Evolutionary conservation across 37 sponge, comb jelly and placozoan genomes (phyloP).

Genomic region (Lycopodina hypogea): DNA sequence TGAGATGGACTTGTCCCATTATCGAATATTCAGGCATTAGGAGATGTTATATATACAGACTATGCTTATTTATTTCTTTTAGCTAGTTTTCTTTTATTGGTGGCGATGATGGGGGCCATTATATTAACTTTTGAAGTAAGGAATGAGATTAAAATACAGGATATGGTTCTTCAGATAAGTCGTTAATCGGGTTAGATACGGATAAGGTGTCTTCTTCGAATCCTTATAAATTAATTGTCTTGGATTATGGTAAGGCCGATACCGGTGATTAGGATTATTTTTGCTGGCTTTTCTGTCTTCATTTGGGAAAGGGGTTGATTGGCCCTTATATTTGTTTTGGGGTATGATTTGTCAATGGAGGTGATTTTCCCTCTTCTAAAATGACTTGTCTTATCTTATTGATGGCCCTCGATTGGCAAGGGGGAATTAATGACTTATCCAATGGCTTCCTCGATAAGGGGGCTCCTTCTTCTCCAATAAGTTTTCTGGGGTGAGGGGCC

Average conservation of each 20-base stretch:
- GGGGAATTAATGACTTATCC: too few relatives aligned
- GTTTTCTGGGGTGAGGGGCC: too few relatives aligned
- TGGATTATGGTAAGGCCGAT: slow-evolving; percentile 67
- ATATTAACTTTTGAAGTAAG: slow-evolving; percentile 59
- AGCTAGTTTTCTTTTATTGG: slow-evolving; percentile 86
- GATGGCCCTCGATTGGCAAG: too few relatives aligned
- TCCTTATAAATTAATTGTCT: slow-evolving; percentile 64
- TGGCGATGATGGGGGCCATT: slow-evolving; percentile 81
- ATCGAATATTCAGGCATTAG: slow-evolving; percentile 69
- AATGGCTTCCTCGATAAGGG: too few relatives aligned
- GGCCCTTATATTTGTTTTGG: slow-evolving; percentile 62
- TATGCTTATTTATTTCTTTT: slow-evolving; percentile 77
- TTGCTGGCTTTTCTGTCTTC: too few relatives aligned
- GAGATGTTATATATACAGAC: slow-evolving; percentile 69
- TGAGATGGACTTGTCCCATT: slow-evolving; percentile 18
- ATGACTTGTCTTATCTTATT: too few relatives aligned
- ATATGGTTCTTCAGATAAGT: slow-evolving; percentile 64
- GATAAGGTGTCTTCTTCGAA: neutral
- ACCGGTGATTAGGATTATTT: slow-evolving; percentile 46
- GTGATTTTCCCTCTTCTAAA: too few relatives aligned
- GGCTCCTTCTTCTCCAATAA: too few relatives aligned
- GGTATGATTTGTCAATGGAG: slow-evolving; percentile 12
- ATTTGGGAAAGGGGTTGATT: too few relatives aligned
- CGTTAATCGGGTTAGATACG: too few relatives aligned
- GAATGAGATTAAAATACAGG: slow-evolving; percentile 51